Evolutionary conservation across 2,888 invertebrate genomes (phyloP).

Genomic region (Ennomos erosarius): DNA sequence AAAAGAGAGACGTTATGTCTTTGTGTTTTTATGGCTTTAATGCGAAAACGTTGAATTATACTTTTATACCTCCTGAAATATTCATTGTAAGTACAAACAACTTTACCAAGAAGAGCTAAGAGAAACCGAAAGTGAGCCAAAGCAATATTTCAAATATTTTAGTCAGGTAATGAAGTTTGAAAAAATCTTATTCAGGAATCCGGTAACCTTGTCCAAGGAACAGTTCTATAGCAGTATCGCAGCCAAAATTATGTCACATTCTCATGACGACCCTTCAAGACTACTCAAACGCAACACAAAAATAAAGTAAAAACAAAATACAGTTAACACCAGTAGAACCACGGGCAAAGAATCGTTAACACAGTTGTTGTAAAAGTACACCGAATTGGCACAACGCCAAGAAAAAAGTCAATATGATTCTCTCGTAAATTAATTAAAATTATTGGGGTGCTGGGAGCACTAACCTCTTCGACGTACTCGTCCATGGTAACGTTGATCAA

Average conservation of each 20-base stretch:
- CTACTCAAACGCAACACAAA: conserved; percentile 15
- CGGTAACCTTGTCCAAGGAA: conserved; percentile 17
- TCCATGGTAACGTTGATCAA: conserved; percentile 43
- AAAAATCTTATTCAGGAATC: conserved; percentile 13
- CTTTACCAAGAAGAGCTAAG: too few relatives aligned
- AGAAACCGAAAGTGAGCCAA: too few relatives aligned
- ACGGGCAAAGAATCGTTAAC: not conserved
- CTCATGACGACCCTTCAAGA: conserved; percentile 14
- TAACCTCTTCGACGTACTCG: conserved; percentile 57
- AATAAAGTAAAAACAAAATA: conserved; percentile 12
- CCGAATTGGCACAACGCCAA: conserved; percentile 29
- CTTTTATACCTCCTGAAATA: too few relatives aligned
- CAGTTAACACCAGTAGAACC: conserved; percentile 2
- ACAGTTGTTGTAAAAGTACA: conserved; percentile 9
- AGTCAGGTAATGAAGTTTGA: conserved; percentile 2
- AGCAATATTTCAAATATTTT: not conserved
- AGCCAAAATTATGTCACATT: conserved; percentile 22
- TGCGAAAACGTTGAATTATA: too few relatives aligned
- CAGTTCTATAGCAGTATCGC: conserved; percentile 8
- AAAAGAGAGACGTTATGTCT: too few relatives aligned
- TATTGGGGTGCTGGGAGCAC: conserved; percentile 43
- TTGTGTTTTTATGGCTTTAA: too few relatives aligned
- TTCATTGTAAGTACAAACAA: too few relatives aligned
- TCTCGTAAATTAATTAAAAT: conserved; percentile 31
- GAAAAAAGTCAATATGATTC: conserved; percentile 21